A percentile compares a stretch with the other conserved stretches of the same genome.
phyloP scores from a whole-genome alignment of 2,113 vertebrate genomes.

The Tympanuchus pallidicinctus region DNA sequence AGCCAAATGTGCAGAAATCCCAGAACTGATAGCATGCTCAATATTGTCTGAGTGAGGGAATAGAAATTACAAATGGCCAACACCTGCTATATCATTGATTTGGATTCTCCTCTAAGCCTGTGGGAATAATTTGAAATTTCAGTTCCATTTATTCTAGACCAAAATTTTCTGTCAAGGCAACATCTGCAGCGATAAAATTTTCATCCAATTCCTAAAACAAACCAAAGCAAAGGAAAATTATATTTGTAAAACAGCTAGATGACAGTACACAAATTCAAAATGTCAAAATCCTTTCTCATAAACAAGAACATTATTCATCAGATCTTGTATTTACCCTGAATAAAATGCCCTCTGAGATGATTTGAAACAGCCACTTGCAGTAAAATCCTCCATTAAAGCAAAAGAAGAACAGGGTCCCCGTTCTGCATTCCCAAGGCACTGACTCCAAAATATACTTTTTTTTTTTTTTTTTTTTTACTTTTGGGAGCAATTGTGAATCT shows the following conservation, averaged over 20 bases:
- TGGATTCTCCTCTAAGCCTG: not conserved
- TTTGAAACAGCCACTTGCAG: not conserved
- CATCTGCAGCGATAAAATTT: slow-evolving; percentile 37
- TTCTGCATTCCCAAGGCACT: not conserved
- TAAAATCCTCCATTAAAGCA: not conserved
- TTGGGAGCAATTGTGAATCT: fast-evolving
- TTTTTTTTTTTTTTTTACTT: not conserved
- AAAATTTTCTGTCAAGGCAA: slow-evolving; percentile 39
- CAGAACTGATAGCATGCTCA: not conserved
- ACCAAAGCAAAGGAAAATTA: not conserved
- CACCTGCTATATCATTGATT: slow-evolving; percentile 12
- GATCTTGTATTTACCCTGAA: not conserved
- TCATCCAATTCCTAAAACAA: not conserved
- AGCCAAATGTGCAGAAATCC: not conserved
- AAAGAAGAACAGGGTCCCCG: not conserved
- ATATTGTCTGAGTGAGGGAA: not conserved
- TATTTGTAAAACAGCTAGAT: not conserved
- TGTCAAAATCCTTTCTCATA: not conserved
- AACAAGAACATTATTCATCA: not conserved
- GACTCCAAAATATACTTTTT: not conserved
- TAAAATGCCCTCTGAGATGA: not conserved
- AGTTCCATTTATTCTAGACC: slow-evolving; percentile 5
- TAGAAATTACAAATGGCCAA: not conserved
- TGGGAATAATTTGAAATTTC: not conserved
- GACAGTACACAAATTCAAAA: not conserved